Evolutionary conservation across 2,888 invertebrate genomes (phyloP).

Genomic region (Dicycla oo): DNA sequence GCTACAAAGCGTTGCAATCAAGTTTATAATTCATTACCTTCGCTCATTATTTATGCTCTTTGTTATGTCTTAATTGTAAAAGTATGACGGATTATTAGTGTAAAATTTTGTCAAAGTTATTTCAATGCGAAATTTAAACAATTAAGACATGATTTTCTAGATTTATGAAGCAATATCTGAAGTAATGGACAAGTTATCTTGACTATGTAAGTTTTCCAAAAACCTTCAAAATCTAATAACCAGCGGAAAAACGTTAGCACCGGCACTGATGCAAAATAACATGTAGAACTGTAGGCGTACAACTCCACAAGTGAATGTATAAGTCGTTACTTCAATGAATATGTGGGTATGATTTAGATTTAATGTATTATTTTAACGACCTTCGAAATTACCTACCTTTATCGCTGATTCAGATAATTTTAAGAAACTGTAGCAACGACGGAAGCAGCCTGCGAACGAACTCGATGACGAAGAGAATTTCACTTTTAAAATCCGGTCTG

Average conservation of each 20-base stretch:
- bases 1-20: constrained; percentile 40
- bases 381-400: constrained; percentile 37
- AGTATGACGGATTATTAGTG: constrained; percentile 11
- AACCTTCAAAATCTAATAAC: background rate
- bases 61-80: constrained; percentile 38
- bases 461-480: constrained; percentile 56
- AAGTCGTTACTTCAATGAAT: constrained; percentile 21
- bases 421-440: constrained; percentile 43
- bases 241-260: background rate
- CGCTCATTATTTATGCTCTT: constrained; percentile 37
- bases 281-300: background rate
- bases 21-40: constrained; percentile 47
- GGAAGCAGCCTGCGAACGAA: constrained; percentile 41
- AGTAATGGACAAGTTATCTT: constrained; percentile 3
- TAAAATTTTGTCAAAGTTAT: background rate
- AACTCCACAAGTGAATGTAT: constrained; percentile 24
- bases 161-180: constrained; percentile 1
- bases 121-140: background rate
- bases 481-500: constrained; percentile 66
- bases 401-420: constrained; percentile 63
- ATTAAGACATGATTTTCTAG: background rate
- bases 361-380: constrained; percentile 29
- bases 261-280: constrained; percentile 1
- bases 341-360: constrained; percentile 14
- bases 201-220: background rate